These are phyloP conservation scores for Lipotes vexillifer DNA, from an alignment of 2,113 vertebrate genomes.

Conservation along the genomic window DNA sequence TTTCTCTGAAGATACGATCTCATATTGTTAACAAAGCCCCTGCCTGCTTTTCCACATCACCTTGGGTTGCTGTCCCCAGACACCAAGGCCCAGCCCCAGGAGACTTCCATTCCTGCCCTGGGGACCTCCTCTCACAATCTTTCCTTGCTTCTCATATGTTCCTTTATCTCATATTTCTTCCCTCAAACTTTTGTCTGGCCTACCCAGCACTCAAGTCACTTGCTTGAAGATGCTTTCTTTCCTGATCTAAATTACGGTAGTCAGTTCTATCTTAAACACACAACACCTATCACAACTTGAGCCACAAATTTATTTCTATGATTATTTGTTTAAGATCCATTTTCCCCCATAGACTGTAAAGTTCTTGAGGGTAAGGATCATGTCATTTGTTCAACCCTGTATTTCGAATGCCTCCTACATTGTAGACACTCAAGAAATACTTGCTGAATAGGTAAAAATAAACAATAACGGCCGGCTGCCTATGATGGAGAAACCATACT, in stretches of 20 bases:
- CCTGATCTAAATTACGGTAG: fast-evolving
- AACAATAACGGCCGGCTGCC: neutral
- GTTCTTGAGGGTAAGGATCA: neutral
- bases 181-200: neutral
- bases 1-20: neutral
- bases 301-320: neutral
- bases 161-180: fast-evolving
- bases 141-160: neutral
- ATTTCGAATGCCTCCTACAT: neutral
- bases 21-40: neutral
- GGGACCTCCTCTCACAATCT: neutral
- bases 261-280: neutral
- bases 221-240: neutral
- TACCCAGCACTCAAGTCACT: neutral
- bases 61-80: neutral
- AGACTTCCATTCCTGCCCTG: neutral
- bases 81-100: neutral
- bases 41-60: too few species aligned
- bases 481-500: neutral
- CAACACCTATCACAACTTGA: neutral
- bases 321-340: neutral
- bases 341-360: fast-evolving
- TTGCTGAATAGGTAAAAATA: neutral
- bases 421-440: neutral
- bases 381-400: neutral